Evolutionary conservation across 2,888 invertebrate genomes (phyloP), one percentile per base, ranked within the genome.

Genomic region (Scaptodrosophila latifasciaeformis): DNA sequence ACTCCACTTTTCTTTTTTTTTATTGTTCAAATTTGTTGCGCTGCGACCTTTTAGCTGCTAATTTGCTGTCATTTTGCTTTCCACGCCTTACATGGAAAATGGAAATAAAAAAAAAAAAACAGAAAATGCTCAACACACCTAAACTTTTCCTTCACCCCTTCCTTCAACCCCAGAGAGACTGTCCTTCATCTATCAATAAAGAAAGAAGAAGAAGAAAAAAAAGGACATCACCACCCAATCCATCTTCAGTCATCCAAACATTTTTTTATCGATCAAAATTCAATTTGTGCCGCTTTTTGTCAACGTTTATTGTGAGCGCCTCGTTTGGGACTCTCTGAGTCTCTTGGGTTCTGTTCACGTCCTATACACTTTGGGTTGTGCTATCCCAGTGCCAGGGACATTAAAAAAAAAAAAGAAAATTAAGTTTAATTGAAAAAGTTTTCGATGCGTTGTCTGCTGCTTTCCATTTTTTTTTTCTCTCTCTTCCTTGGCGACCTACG

Each of bases 251-350:
- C 34, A 5, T 40, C 37, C 44, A 63, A 63, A 55, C 77, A 74
- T 76, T 76, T 74, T n/a, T 71, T 75, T 75, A 81, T 77, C 81
- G 81, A 77, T 77, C 81, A 81, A 78, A 75, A 81, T 78, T 81
- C 81, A 77, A 77, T 77, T 77, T 77, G 79, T 69, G 69, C 49
- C 61, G 61, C 67, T 67, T 66, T 69, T 70, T 78, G 65, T 62
- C 66, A 62, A 54, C 62, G 46, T 55, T 72, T 70, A 65, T 68
- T 50, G 59, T 57, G 6, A 27, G 9, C 5, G 9, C 27, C 5
- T 6, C 27, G n/a, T n/a, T n/a, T n/a, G n/a, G n/a, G n/a, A n/a
- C n/a, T n/a, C n/a, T n/a, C n/a, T n/a, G n/a, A n/a, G n/a, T n/a
- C n/a, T n/a, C n/a, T n/a, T n/a, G n/a, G n/a, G n/a, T n/a, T n/a